A percentile compares a stretch with the other conserved stretches of the same genome.
phyloP scores from a whole-genome alignment of 2,888 invertebrate genomes.

The Barypeithes pellucidus region DNA sequence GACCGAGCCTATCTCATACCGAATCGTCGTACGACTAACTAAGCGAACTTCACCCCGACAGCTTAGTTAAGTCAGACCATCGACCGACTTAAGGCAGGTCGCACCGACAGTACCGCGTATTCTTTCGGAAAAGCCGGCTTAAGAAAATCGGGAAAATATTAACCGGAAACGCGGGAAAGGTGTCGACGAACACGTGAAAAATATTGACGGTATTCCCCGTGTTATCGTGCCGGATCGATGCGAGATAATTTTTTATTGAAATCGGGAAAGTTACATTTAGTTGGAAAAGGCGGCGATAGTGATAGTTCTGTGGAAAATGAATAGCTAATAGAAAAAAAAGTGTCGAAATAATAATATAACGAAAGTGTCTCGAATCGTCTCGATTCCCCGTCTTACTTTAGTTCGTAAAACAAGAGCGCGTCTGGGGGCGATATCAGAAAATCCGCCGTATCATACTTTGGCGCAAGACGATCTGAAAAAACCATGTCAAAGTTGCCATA shows the following conservation, averaged over 20 bases:
- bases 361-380: too few species aligned
- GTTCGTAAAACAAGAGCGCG: too few species aligned
- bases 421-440: too few species aligned
- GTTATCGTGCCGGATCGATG: neutral
- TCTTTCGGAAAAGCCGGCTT: slow-evolving; percentile 5
- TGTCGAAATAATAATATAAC: too few species aligned
- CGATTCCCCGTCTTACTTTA: too few species aligned
- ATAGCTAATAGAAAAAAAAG: too few species aligned
- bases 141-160: neutral
- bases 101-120: slow-evolving; percentile 11
- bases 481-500: too few species aligned
- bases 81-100: slow-evolving; percentile 39
- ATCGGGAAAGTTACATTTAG: too few species aligned
- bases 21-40: slow-evolving; percentile 23
- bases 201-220: neutral
- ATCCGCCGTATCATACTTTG: too few species aligned
- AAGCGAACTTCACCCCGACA: slow-evolving; percentile 27
- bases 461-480: too few species aligned
- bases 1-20: slow-evolving; percentile 34
- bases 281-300: too few species aligned
- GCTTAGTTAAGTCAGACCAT: slow-evolving; percentile 32
- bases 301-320: too few species aligned
- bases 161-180: neutral
- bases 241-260: neutral
- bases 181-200: neutral